Base-by-base conservation (phyloP, 2,888 invertebrate species). In the Octonoba sinensis region DNA sequence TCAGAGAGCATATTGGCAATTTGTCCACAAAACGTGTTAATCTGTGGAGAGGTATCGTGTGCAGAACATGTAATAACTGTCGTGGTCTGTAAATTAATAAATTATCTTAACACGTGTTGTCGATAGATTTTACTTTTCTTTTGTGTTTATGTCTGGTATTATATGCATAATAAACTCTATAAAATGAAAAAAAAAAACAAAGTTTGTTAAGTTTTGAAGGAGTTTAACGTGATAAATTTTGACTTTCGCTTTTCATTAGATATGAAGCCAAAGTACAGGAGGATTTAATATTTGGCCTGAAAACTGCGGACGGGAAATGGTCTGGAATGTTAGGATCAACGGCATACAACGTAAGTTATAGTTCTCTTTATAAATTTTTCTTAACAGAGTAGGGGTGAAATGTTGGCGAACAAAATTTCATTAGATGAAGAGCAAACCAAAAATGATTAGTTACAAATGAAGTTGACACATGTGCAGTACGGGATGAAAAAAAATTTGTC, bases 271-370 rank as follows among this genome's bases (percentile, higher is more conserved):
- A 4, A 0, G 8, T 36, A 12, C 74, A 75, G 36, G 24, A 64
- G 49, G 66, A 67, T 49, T 27, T 49, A 0, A 49, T n/a, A n/a
- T 75, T 27, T 27, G 74, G 74, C 1, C 3, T 49, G 1, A 57
- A 27, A 18, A 22, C 22, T 15, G 36, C 59, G 1, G 36, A 59
- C 20, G 66, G 66, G 20, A 59, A 18, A 20, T 75, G 74, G 74
- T 49, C 36, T 27, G 74, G 74, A 11, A 75, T 75, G 74, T 22
- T 75, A 2, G 74, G 74, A 13, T 18, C 74, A 4, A 66, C 51
- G 27, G 18, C 27, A 18, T 4, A 27, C 6, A 75, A 75, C n/a
- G 74, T 75, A 22, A 66, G 57, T 70, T 16, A 13, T 18, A 8
- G 1, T 13, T 64, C 20, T 64, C 13, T 0, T 15, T n/a, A 0